These are phyloP conservation scores for Amblyornis subalaris DNA, from an alignment of 2,113 vertebrate species.

Conservation along the genomic window DNA sequence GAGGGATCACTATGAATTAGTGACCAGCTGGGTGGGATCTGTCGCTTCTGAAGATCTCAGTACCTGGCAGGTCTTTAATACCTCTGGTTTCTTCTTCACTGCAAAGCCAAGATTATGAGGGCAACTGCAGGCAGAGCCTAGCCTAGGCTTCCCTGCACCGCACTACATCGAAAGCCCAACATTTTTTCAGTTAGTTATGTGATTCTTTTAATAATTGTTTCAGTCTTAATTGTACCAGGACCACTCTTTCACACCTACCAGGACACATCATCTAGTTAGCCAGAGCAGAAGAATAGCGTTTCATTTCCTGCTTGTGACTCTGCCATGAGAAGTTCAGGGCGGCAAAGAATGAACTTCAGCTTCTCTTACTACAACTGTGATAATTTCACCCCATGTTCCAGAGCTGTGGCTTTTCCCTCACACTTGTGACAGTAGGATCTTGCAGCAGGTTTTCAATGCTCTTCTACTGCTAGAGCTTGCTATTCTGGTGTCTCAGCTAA, in stretches of 20 bases:
- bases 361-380: not conserved
- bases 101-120: not conserved
- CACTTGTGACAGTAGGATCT: not conserved
- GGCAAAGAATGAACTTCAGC: not conserved
- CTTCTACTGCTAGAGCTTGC: not conserved
- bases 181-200: not conserved
- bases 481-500: conserved; percentile 6
- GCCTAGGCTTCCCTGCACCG: not conserved
- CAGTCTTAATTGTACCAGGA: fast-evolving
- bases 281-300: not conserved
- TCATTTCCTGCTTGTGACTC: not conserved
- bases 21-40: fast-evolving
- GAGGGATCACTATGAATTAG: not conserved
- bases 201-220: not conserved
- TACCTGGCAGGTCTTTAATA: not conserved
- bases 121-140: not conserved
- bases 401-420: not conserved
- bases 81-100: not conserved
- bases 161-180: not conserved
- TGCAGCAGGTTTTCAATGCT: not conserved
- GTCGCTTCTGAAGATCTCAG: not conserved
- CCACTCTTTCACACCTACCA: not conserved
- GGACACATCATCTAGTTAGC: not conserved
- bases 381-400: not conserved
- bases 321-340: not conserved